Evolutionary conservation across 2,888 invertebrate genomes (phyloP), one percentile per base, ranked within the genome.

Genomic region (Oxycera nigricornis): DNA sequence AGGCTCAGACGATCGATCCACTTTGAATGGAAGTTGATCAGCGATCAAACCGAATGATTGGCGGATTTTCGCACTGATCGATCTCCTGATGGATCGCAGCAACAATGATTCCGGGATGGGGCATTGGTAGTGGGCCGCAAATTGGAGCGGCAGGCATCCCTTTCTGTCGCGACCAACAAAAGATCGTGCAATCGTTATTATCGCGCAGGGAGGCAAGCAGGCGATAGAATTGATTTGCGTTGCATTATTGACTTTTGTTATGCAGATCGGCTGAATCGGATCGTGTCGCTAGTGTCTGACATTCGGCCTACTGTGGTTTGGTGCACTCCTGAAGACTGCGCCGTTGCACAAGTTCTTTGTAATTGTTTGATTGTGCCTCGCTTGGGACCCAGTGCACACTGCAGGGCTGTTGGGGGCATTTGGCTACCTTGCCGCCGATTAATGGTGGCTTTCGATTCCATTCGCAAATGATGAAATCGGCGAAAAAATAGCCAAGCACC

Each of bases 341-440:
- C 28, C 30, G 24, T 70, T 70, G 31, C 70, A 35, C 31, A 70
- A 70, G 70, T 70, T 55, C 70, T 70, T 70, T 17, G 65, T 65
- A 70, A 70, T 70, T 52, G 70, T 55, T 31, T 46, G 22, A 70
- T 70, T 70, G 70, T 55, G 22, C 39, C 46, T 24, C 39, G 65
- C 39, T 41, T 22, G 65, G 39, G 41, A 65, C 24, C 20, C 50
- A 62, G 22, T 62, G 20, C 62, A n/a, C n/a, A 35, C n/a, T 31
- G 6, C 17, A 35, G 62, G 62, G 35, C 24, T 39, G 14, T 17
- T 22, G 9, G 39, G 17, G 9, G 39, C 22, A 22, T 14, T 39
- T 39, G 24, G 35, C 65, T 24, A n/a, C 65, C 39, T 20, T 65
- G 41, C 65, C 20, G 24, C 65, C 52, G 70, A 35, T 52, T 52